Evolutionary conservation across 2,888 invertebrate genomes (phyloP).

Genomic region (Nephrotoma appendiculata): DNA sequence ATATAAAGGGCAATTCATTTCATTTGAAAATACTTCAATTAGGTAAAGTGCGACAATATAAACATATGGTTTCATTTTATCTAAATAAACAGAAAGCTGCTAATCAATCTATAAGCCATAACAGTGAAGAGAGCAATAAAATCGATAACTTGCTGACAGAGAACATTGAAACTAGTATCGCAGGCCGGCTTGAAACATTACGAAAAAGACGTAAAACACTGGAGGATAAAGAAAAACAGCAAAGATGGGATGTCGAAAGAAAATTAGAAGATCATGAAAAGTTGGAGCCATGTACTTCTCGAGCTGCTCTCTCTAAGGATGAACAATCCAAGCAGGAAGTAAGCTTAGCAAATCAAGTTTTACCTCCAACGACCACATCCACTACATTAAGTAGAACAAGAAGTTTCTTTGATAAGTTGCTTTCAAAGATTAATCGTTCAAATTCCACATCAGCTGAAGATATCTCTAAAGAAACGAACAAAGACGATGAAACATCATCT

Average conservation of each 20-base stretch:
- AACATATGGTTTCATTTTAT: background rate
- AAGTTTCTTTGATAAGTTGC: background rate
- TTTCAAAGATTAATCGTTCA: background rate
- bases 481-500: background rate
- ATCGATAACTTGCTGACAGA: background rate
- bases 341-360: too few species aligned
- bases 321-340: background rate
- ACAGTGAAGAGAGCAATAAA: background rate
- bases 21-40: background rate
- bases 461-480: background rate
- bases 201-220: background rate
- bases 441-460: background rate
- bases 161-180: background rate
- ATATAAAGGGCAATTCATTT: background rate
- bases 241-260: background rate
- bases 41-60: background rate
- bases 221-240: background rate
- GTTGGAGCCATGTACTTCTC: background rate
- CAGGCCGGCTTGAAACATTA: background rate
- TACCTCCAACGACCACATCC: background rate
- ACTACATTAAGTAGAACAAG: background rate
- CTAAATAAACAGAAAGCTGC: background rate
- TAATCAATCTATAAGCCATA: background rate
- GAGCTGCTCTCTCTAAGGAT: background rate
- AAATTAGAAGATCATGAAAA: background rate